Evolutionary conservation across 2,797 vertebrate genomes (phyloP).

Genomic region (Oophaga sylvatica): DNA sequence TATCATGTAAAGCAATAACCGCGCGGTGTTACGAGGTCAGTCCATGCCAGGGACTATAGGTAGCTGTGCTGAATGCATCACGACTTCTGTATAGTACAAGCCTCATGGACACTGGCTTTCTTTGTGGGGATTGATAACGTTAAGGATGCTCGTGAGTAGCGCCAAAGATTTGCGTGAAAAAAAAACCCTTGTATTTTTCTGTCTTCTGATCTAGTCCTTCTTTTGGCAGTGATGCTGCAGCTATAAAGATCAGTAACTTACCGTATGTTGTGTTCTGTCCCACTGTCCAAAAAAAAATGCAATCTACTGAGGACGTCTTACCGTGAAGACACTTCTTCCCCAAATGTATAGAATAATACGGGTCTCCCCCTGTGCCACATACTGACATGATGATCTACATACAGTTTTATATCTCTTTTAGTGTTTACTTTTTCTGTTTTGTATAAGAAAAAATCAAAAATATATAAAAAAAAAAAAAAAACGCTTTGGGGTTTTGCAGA

Average conservation of each 20-base stretch:
- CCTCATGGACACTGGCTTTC: not conserved
- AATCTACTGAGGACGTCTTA: not conserved
- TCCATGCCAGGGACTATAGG: not conserved
- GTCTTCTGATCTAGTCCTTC: not conserved
- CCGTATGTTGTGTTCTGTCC: not conserved
- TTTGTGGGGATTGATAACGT: not conserved
- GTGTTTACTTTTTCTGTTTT: slow-evolving; percentile 60
- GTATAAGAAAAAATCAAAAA: slow-evolving; percentile 62
- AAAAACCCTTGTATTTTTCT: not conserved
- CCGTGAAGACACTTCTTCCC: not conserved
- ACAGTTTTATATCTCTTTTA: slow-evolving; percentile 64
- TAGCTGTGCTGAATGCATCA: slow-evolving; percentile 18
- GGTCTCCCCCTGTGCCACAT: slow-evolving; percentile 5
- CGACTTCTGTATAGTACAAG: slow-evolving; percentile 52
- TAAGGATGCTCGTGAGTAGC: not conserved
- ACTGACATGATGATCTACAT: slow-evolving; percentile 62
- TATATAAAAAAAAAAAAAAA: slow-evolving; percentile 1
- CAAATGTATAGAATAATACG: not conserved
- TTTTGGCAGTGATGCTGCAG: not conserved
- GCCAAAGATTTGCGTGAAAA: not conserved
- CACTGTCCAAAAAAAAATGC: not conserved
- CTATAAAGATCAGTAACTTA: not conserved
- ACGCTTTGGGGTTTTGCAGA: not conserved
- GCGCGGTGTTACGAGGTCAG: not conserved
- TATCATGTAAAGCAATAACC: slow-evolving; percentile 63